Evolutionary conservation across 2,113 vertebrate species (phyloP).

Genomic region (Callorhinus ursinus): DNA sequence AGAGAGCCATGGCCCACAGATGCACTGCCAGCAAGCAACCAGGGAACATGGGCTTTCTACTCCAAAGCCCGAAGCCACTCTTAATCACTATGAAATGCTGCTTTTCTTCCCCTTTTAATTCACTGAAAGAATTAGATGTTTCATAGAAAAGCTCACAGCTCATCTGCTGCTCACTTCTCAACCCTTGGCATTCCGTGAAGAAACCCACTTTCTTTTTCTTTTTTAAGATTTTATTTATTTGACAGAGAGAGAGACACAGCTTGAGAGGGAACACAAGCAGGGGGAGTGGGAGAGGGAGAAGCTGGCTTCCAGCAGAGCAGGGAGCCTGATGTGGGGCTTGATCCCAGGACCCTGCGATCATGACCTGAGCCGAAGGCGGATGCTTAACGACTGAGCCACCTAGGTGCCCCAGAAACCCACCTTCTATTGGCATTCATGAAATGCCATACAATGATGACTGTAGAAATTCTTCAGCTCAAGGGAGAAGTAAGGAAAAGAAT

Average conservation of each 20-base stretch:
- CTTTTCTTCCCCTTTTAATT: neutral
- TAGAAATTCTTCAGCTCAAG: neutral
- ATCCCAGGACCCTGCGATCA: too few species aligned
- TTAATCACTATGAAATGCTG: neutral
- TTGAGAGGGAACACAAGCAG: too few species aligned
- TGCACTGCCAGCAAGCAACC: fast-evolving
- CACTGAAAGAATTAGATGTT: neutral
- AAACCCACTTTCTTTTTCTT: neutral
- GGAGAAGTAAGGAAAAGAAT: neutral
- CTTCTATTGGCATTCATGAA: neutral
- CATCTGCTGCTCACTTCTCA: neutral
- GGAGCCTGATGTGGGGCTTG: too few species aligned
- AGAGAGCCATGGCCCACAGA: fast-evolving
- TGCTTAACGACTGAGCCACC: too few species aligned
- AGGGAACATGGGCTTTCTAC: neutral
- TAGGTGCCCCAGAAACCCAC: neutral
- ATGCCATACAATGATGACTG: neutral
- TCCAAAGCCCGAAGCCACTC: neutral
- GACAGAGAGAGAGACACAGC: too few species aligned
- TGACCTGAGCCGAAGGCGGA: too few species aligned
- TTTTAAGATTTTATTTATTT: too few species aligned
- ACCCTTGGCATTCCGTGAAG: neutral
- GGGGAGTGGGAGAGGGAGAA: too few species aligned
- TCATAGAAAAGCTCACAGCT: neutral
- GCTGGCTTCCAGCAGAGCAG: too few species aligned